phyloP scores from a whole-genome alignment of 2,888 invertebrate genomes.

The Drosophila mercatorum region DNA sequence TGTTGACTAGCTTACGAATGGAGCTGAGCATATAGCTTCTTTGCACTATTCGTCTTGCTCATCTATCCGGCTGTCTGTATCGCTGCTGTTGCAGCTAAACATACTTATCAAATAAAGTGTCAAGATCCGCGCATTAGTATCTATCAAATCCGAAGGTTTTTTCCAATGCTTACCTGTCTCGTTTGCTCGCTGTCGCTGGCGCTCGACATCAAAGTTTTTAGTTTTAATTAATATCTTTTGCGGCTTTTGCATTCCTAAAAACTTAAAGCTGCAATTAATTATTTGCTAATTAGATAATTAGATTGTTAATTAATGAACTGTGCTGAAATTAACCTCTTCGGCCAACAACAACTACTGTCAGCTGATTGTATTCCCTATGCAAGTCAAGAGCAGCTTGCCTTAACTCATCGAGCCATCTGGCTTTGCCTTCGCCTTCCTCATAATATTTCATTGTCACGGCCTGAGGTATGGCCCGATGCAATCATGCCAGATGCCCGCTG shows the following conservation, averaged over 20 bases:
- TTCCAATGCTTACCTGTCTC: background rate
- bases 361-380: background rate
- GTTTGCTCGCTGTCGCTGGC: background rate
- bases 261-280: background rate
- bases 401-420: background rate
- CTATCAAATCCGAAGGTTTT: background rate
- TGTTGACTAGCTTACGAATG: no score
- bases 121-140: background rate
- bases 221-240: background rate
- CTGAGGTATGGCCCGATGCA: slow-evolving; percentile 14
- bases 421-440: slow-evolving; percentile 7
- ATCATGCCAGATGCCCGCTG: slow-evolving; percentile 14
- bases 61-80: no score
- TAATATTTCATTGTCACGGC: slow-evolving; percentile 20
- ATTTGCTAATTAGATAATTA: background rate
- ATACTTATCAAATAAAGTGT: no score
- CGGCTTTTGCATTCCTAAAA: background rate
- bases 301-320: background rate
- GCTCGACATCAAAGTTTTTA: background rate
- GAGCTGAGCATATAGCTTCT: no score
- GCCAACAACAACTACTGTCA: background rate
- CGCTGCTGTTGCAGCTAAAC: no score
- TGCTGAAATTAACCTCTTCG: background rate
- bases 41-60: no score
- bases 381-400: background rate